Conservation (phyloP, 2,888 invertebrate genomes). For the Achlya flavicornis region DNA sequence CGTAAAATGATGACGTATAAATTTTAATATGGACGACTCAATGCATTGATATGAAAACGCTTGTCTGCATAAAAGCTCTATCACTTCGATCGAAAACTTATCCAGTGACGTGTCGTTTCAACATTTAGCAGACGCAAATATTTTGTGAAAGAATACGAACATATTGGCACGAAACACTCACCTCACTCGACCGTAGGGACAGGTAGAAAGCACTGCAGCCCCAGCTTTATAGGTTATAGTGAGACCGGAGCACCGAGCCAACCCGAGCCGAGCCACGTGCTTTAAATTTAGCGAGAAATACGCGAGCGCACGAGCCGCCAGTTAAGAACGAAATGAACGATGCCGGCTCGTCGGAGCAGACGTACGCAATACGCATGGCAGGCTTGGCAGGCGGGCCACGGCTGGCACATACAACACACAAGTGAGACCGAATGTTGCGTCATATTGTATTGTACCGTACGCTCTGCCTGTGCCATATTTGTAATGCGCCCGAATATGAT, state of each 20-base stretch:
- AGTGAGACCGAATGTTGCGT: slow-evolving; percentile 58
- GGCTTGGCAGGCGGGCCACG: slow-evolving; percentile 27
- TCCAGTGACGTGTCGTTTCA: neutral
- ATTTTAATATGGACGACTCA: no score
- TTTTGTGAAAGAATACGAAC: slow-evolving; percentile 17
- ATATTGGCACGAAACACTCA: slow-evolving; percentile 24
- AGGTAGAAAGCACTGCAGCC: slow-evolving; percentile 21
- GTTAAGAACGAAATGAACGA: slow-evolving; percentile 66
- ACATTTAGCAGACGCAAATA: neutral
- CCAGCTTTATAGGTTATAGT: slow-evolving; percentile 57
- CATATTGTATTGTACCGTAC: slow-evolving; percentile 31
- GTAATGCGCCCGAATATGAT: neutral
- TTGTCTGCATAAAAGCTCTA: slow-evolving; percentile 5
- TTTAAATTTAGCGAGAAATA: slow-evolving; percentile 55
- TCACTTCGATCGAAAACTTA: neutral
- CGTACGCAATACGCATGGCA: slow-evolving; percentile 41
- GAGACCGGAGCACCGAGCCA: slow-evolving; percentile 59
- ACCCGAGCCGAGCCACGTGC: slow-evolving; percentile 61
- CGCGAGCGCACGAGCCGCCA: slow-evolving; percentile 57
- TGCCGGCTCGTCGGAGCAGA: slow-evolving; percentile 22
- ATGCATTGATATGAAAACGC: neutral
- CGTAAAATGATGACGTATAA: neutral
- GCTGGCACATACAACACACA: slow-evolving; percentile 25
- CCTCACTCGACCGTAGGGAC: slow-evolving; percentile 26
- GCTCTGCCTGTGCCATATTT: neutral